These are phyloP conservation scores for Aleiodes alternator DNA, from an alignment of 2,888 invertebrate species.

Conservation along the genomic window DNA sequence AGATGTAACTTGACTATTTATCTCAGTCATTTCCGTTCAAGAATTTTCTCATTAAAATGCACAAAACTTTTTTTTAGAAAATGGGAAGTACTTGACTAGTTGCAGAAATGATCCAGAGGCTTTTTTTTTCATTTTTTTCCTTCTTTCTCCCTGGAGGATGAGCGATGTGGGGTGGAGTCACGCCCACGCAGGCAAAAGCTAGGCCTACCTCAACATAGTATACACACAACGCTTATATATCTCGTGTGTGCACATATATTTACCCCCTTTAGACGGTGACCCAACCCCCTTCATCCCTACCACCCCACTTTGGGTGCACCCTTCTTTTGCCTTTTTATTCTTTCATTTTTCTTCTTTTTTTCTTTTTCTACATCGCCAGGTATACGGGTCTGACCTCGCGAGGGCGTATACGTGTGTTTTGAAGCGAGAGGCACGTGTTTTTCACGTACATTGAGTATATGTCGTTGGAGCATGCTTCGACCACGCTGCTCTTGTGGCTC, in stretches of 20 bases:
- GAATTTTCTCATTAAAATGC: too few relatives aligned
- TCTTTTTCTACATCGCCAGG: background rate
- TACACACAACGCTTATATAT: slow-evolving; percentile 49
- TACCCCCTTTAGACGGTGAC: slow-evolving; percentile 54
- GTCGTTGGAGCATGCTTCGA: slow-evolving; percentile 51
- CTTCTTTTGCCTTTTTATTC: background rate
- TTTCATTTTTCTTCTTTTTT: background rate
- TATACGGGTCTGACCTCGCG: slow-evolving; percentile 55
- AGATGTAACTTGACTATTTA: background rate
- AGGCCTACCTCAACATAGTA: slow-evolving; percentile 67
- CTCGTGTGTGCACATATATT: slow-evolving; percentile 56
- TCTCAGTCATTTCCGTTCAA: too few relatives aligned
- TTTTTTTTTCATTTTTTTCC: too few relatives aligned
- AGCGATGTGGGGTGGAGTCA: slow-evolving; percentile 68
- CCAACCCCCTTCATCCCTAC: slow-evolving; percentile 35
- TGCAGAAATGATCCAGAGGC: too few relatives aligned
- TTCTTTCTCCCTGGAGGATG: slow-evolving; percentile 62
- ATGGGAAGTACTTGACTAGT: too few relatives aligned
- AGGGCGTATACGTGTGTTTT: slow-evolving; percentile 70
- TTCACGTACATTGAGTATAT: slow-evolving; percentile 46
- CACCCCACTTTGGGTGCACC: background rate
- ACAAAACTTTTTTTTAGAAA: too few relatives aligned
- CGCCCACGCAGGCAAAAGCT: slow-evolving; percentile 67
- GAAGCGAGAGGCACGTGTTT: slow-evolving; percentile 49
- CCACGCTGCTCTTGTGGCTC: slow-evolving; percentile 33